Conservation (phyloP, 2,888 invertebrate genomes). For the Aspidiotus destructor region DNA sequence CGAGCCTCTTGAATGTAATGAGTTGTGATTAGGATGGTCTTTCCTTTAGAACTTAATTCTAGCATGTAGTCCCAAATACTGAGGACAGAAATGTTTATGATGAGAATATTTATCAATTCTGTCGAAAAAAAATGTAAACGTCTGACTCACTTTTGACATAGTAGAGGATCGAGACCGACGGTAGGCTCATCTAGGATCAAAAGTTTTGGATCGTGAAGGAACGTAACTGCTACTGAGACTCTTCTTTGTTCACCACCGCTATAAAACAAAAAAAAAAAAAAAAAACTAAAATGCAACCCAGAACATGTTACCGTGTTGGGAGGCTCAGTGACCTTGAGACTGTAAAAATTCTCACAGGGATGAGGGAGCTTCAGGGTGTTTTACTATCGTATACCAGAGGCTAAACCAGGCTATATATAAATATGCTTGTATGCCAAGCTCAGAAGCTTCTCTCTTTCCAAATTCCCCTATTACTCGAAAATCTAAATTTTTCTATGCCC, state of each 20-base stretch:
- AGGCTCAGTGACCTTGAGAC: no score
- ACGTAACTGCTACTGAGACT: conserved; percentile 46
- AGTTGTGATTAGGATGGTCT: conserved; percentile 39
- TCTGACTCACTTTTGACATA: conserved; percentile 41
- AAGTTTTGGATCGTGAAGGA: conserved; percentile 47
- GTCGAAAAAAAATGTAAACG: no score
- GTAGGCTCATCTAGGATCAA: conserved; percentile 44
- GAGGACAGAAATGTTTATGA: background rate
- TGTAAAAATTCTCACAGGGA: no score
- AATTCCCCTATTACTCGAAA: no score
- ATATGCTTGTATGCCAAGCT: no score
- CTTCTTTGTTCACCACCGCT: conserved; percentile 49
- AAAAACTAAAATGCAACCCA: background rate
- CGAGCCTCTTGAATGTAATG: conserved; percentile 39
- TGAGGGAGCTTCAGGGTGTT: no score
- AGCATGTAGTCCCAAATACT: conserved; percentile 38
- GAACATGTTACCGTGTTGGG: background rate
- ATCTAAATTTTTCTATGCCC: no score
- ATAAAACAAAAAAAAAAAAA: conserved; percentile 25
- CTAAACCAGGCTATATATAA: no score
- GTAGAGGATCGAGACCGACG: conserved; percentile 47
- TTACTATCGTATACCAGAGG: no score
- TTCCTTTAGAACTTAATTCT: conserved; percentile 35
- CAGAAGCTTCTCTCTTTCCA: no score
- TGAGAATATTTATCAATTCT: background rate